Evolutionary conservation across 1,140 invertebrate genomes (phyloP).

Genomic region (Chymomyza costata): DNA sequence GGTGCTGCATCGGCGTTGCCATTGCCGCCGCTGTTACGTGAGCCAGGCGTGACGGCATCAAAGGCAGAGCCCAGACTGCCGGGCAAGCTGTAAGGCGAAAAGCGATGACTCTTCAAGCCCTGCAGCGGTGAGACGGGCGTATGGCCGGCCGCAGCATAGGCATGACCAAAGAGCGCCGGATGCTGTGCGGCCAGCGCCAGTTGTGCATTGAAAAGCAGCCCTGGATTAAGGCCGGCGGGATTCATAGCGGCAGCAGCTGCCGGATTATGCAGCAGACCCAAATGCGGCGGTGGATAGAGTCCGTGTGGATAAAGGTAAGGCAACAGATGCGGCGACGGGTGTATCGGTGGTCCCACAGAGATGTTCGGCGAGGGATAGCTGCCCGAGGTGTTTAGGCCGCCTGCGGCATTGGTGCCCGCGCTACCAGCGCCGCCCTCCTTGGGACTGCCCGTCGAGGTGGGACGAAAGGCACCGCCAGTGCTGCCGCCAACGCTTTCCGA

Average conservation of each 20-base stretch:
- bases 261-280: conserved; percentile 78
- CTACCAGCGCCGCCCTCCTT: conserved; percentile 76
- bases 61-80: conserved; percentile 85
- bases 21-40: conserved; percentile 46
- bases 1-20: conserved; percentile 32
- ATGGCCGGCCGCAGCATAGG: conserved; percentile 79
- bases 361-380: conserved; percentile 88
- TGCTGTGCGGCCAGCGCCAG: conserved; percentile 88
- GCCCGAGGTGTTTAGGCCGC: conserved; percentile 76
- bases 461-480: conserved; percentile 78
- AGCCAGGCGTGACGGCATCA: conserved; percentile 87
- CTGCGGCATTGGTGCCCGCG: conserved; percentile 77
- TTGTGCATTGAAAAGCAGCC: conserved; percentile 88
- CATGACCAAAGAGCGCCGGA: conserved; percentile 83
- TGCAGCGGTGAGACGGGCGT: conserved; percentile 78
- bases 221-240: conserved; percentile 81
- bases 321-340: conserved; percentile 86
- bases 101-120: conserved; percentile 78
- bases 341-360: conserved; percentile 89
- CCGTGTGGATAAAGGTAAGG: conserved; percentile 93
- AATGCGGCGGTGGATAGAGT: conserved; percentile 86
- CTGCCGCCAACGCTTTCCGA: conserved; percentile 79
- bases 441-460: conserved; percentile 77
- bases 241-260: conserved; percentile 77
- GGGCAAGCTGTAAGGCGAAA: conserved; percentile 89